Conservation (phyloP, 1,140 invertebrate species). For the Agrypnia vestita region DNA sequence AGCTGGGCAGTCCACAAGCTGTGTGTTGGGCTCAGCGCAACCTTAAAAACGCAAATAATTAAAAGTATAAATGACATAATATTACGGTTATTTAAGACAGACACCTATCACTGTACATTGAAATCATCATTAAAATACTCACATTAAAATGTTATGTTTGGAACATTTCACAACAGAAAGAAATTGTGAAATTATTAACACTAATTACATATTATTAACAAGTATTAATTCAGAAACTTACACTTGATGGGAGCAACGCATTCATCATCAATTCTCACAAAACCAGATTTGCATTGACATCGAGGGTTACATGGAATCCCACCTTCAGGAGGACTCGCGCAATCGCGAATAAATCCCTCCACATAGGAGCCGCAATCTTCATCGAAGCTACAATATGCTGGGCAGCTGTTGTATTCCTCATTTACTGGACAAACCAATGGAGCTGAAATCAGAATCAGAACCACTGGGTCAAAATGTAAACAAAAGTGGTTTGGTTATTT, state of each 20-base stretch:
- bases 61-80: neutral
- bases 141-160: neutral
- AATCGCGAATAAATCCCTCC: neutral
- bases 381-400: constrained; percentile 44
- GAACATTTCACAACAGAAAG: neutral
- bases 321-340: neutral
- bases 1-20: constrained; percentile 1
- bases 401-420: constrained; percentile 38
- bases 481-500: too few species aligned
- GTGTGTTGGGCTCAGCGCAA: neutral
- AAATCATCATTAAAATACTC: too few species aligned
- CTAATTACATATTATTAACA: too few species aligned
- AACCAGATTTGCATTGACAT: constrained; percentile 39
- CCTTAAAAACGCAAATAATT: neutral
- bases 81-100: too few species aligned
- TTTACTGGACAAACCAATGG: constrained; percentile 6
- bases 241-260: constrained; percentile 34
- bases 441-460: neutral
- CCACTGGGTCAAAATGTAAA: too few species aligned
- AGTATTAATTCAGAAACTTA: constrained; percentile 6
- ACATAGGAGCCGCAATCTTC: constrained; percentile 27
- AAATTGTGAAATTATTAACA: neutral
- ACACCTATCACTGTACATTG: too few species aligned
- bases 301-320: constrained; percentile 40
- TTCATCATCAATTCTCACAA: constrained; percentile 30